These are phyloP conservation scores for Myathropa florea DNA, from an alignment of 2,888 invertebrate genomes.

Conservation along the genomic window DNA sequence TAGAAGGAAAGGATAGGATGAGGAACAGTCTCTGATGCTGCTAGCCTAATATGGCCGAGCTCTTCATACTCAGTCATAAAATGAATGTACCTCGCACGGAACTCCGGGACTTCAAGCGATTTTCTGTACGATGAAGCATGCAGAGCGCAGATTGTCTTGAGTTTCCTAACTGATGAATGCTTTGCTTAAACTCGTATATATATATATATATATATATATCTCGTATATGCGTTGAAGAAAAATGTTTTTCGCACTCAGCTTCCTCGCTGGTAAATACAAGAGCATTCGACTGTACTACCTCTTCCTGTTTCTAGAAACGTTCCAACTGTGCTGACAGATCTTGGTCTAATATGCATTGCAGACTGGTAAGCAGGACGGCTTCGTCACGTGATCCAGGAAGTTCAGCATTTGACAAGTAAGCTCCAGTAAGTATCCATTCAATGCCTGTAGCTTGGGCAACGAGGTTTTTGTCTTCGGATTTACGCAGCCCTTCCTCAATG, in stretches of 20 bases:
- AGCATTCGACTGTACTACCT: not conserved
- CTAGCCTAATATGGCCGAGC: not conserved
- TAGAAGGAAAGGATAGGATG: not conserved
- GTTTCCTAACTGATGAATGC: not conserved
- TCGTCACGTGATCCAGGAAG: not conserved
- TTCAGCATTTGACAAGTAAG: not conserved
- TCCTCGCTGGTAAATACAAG: not conserved
- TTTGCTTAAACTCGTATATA: not conserved
- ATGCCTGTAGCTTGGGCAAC: not conserved
- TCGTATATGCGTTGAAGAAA: not conserved
- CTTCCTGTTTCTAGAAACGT: not conserved
- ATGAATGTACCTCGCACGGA: not conserved
- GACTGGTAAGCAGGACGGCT: not conserved
- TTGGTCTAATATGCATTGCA: not conserved
- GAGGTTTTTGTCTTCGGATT: not conserved
- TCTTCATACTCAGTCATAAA: not conserved
- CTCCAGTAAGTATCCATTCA: not conserved
- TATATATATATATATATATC: too few species aligned
- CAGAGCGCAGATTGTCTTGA: not conserved
- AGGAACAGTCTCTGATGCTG: not conserved
- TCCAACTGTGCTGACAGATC: not conserved
- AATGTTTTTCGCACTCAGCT: not conserved
- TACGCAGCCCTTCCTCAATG: not conserved
- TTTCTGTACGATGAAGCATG: not conserved
- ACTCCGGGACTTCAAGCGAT: not conserved